A percentile compares a stretch with the other conserved stretches of the same genome.
Conservation (phyloP, 2,113 vertebrate genomes). For the human (Homo sapiens) region DNA sequence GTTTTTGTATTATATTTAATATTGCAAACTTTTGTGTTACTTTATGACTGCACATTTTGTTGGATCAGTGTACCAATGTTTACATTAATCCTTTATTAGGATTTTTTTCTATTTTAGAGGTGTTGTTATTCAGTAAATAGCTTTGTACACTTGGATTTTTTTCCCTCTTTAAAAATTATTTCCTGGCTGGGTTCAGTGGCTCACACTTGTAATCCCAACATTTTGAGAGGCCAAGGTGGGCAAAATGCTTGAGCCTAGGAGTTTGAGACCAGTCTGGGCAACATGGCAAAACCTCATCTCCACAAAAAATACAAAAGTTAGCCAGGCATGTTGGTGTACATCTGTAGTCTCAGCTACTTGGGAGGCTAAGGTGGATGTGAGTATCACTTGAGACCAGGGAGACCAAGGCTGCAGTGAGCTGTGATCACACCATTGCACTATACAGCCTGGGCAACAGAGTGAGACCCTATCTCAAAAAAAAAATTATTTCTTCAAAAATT, state of each 20-base stretch:
- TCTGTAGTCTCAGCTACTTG: neutral
- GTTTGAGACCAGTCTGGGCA: neutral
- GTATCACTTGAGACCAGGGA: neutral
- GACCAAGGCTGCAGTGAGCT: neutral
- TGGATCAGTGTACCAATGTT: neutral
- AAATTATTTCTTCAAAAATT: too few relatives aligned
- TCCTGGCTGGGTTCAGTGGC: neutral
- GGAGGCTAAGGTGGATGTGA: neutral
- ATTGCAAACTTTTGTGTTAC: neutral
- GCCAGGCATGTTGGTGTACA: neutral
- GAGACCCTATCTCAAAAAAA: neutral
- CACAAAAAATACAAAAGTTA: neutral
- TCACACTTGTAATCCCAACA: neutral
- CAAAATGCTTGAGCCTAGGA: neutral
- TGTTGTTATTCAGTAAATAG: neutral
- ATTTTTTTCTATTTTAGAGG: neutral
- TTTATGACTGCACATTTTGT: neutral
- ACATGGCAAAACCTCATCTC: neutral
- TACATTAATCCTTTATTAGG: neutral
- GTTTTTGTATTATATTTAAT: neutral
- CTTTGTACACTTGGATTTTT: neutral
- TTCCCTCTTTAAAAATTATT: neutral
- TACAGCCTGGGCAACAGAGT: neutral
- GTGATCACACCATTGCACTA: neutral
- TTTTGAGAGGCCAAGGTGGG: neutral